These are phyloP conservation scores for Rhabdomys dilectus DNA, from an alignment of 2,113 vertebrate genomes.

Conservation along the genomic window DNA sequence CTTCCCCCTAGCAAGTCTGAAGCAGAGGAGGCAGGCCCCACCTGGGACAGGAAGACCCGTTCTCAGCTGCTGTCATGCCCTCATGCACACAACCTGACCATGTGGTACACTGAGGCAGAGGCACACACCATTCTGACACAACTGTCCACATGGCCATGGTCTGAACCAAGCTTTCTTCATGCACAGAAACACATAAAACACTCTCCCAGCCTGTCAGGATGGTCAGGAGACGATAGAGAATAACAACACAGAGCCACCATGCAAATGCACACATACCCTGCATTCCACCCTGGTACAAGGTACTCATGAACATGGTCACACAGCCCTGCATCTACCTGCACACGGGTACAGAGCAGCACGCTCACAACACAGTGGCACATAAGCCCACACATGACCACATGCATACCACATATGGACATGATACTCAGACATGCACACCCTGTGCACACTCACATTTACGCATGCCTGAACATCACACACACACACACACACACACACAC, in stretches of 20 bases:
- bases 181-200: background rate
- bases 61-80: background rate
- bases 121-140: background rate
- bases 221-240: background rate
- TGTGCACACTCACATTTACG: background rate
- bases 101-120: background rate
- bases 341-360: background rate
- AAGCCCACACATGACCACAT: background rate
- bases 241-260: background rate
- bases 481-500: background rate
- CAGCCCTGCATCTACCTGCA: background rate
- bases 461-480: background rate
- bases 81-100: background rate
- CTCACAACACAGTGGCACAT: background rate
- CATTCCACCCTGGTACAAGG: background rate
- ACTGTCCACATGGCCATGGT: background rate
- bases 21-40: background rate
- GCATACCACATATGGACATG: background rate
- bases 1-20: background rate
- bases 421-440: background rate
- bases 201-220: background rate
- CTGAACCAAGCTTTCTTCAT: background rate
- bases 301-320: background rate
- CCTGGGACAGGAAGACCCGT: background rate
- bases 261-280: fast-evolving